A percentile compares a stretch with the other conserved stretches of the same genome.
These are phyloP conservation scores for Blastobasis lacticolella DNA, from an alignment of 2,888 invertebrate genomes.

Conservation along the genomic window DNA sequence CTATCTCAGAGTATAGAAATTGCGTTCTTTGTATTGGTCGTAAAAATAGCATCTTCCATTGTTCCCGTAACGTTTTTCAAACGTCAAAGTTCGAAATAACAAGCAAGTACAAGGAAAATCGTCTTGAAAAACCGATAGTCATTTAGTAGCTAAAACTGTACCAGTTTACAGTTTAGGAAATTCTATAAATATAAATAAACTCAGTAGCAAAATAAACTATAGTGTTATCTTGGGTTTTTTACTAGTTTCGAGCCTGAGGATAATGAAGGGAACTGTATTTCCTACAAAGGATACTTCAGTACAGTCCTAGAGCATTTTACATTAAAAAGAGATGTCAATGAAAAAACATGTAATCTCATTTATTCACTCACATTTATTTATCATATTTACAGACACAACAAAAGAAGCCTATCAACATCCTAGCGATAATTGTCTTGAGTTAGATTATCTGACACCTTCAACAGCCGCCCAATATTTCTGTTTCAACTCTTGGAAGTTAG, in stretches of 20 bases:
- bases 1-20: neutral
- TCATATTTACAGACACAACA: neutral
- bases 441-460: neutral
- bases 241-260: neutral
- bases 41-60: neutral
- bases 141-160: neutral
- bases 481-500: neutral
- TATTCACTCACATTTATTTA: neutral
- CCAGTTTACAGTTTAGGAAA: neutral
- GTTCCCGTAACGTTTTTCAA: neutral
- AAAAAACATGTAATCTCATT: neutral
- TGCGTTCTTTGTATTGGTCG: neutral
- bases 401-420: neutral
- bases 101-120: neutral
- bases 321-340: neutral
- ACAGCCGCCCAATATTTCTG: neutral
- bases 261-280: neutral
- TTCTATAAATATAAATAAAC: neutral
- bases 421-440: neutral
- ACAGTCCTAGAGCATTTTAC: neutral
- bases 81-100: neutral
- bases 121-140: neutral
- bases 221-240: neutral
- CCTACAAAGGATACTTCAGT: neutral
- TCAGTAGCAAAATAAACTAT: neutral